phyloP scores from a whole-genome alignment of 2,113 vertebrate species.

The Triplophysa dalaica region DNA sequence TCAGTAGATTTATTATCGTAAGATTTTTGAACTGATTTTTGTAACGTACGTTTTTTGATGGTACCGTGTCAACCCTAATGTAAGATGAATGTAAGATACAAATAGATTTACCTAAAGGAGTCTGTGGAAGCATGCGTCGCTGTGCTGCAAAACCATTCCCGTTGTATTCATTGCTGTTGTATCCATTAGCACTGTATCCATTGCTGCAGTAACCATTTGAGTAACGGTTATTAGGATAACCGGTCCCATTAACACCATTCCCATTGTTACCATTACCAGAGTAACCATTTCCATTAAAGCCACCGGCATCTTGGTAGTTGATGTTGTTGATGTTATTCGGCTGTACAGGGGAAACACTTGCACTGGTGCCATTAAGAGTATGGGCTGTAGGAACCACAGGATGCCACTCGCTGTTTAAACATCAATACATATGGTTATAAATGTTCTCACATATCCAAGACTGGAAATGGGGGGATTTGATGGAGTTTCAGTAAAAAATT shows the following conservation, averaged over 20 bases:
- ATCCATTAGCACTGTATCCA: conserved; percentile 54
- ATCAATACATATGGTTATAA: background rate
- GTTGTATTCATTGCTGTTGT: conserved; percentile 13
- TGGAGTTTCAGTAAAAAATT: too few relatives aligned
- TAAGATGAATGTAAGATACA: too few relatives aligned
- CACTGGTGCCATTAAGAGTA: conserved; percentile 33
- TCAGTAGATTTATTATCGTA: too few relatives aligned
- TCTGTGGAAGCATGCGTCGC: conserved; percentile 82
- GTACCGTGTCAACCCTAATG: too few relatives aligned
- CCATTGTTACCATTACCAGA: conserved; percentile 50
- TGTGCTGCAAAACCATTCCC: conserved; percentile 57
- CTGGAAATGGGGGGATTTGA: too few relatives aligned
- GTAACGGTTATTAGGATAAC: conserved; percentile 53
- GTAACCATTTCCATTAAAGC: conserved; percentile 55
- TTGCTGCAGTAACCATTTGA: conserved; percentile 64
- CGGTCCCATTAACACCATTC: conserved; percentile 32
- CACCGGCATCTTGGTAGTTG: conserved; percentile 56
- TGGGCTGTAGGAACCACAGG: conserved; percentile 59
- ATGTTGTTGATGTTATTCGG: conserved; percentile 46
- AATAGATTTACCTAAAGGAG: conserved; percentile 76
- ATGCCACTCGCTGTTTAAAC: conserved; percentile 52
- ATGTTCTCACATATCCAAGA: background rate
- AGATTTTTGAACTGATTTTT: too few relatives aligned
- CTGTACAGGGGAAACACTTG: conserved; percentile 28
- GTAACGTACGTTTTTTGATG: too few relatives aligned